Conservation (phyloP, 2,888 invertebrate genomes). For the Rapana venosa region DNA sequence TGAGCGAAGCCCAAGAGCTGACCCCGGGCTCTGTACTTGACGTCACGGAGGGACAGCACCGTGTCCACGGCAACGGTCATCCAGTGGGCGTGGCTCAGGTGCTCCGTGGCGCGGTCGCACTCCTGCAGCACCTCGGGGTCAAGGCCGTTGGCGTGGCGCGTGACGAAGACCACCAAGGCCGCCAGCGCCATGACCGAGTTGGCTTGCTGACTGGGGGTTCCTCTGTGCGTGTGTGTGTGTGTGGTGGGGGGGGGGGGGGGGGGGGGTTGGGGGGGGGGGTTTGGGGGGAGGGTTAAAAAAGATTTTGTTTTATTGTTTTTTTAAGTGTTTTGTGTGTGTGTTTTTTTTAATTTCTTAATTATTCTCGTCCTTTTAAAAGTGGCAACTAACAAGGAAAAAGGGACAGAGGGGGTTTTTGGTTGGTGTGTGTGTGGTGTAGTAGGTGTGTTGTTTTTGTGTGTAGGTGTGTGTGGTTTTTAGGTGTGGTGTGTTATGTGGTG, state of each 20-base stretch:
- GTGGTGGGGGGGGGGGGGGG: neutral
- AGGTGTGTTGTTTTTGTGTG: too few species aligned
- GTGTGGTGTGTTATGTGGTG: too few species aligned
- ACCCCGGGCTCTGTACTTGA: slow-evolving; percentile 64
- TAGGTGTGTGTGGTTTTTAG: too few species aligned
- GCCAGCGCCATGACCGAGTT: slow-evolving; percentile 72
- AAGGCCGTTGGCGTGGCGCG: slow-evolving; percentile 59
- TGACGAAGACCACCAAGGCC: slow-evolving; percentile 62
- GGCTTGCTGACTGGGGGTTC: slow-evolving; percentile 68
- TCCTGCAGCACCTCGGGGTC: slow-evolving; percentile 55
- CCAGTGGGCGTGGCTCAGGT: slow-evolving; percentile 72
- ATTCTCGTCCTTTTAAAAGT: too few species aligned
- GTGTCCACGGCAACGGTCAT: slow-evolving; percentile 68
- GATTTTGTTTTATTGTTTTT: too few species aligned
- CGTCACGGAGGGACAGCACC: slow-evolving; percentile 68
- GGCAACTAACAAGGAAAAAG: too few species aligned
- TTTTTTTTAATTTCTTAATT: too few species aligned
- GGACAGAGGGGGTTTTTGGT: too few species aligned
- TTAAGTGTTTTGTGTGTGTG: too few species aligned
- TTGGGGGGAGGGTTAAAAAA: neutral
- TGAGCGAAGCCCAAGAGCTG: slow-evolving; percentile 70
- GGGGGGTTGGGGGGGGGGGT: neutral
- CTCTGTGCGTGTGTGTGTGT: too few species aligned
- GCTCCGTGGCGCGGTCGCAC: slow-evolving; percentile 61
- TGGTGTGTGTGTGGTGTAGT: too few species aligned